Base-by-base conservation (phyloP, 2,888 invertebrate species). In the Ornithoptera priamus region DNA sequence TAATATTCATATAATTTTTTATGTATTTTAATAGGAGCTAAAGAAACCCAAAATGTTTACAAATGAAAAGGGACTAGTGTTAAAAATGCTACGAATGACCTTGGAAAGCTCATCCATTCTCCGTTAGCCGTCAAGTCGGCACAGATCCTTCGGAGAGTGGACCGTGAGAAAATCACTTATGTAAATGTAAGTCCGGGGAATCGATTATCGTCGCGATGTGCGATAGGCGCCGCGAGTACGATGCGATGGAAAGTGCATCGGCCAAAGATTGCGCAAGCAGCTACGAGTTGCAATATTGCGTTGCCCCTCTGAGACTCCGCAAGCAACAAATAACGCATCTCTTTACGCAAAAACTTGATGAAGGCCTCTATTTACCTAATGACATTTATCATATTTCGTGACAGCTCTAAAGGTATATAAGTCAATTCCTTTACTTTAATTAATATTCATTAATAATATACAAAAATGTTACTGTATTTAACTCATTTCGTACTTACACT, bases 121-220 rank as follows among this genome's bases (percentile, higher is more conserved):
- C 85, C 77, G 77, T 72, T 76, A 82, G 77, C 85, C 86, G 83
- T 85, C 88, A 85, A 83, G 82, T 76, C 83, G 87, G 82, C 86
- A 87, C 79, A 87, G 81, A 82, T 90, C 76, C 72, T 74, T 78
- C 79, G 81, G 87, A 83, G 87, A 88, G 81, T 85, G 88, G 85
- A 84, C 79, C 90, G 91, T 90, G 91, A 89, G 91, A 91, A 89
- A 83, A 85, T 81, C 84, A 84, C 85, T 89, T 87, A 90, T 87
- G 88, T 82, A 85, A 88, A 89, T 89, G 83, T 81, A 85, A 88
- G 89, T 89, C 85, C 81, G 82, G 82, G 86, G 89, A 87, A 90
- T 89, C 88, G 89, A 90, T 90, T 89, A 90, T 86, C 78, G 81
- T 77, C 72, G 79, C 78, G 80, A 83, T 80, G 81, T 80, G 79